Evolutionary conservation across 2,888 invertebrate species (phyloP).

Genomic region (Lucinisca nassula): DNA sequence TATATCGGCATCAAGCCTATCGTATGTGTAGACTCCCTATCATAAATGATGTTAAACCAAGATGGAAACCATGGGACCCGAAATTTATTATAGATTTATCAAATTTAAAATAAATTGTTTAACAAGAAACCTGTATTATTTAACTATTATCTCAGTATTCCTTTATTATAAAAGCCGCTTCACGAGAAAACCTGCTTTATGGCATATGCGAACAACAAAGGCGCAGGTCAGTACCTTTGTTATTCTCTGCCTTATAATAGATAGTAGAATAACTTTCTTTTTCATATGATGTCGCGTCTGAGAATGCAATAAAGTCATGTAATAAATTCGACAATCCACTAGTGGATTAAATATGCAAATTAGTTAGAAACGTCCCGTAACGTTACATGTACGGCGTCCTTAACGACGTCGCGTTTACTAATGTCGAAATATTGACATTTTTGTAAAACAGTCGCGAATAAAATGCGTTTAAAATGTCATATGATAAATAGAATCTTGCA

Average conservation of each 20-base stretch:
- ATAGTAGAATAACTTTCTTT: background rate
- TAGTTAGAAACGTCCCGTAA: too few species aligned
- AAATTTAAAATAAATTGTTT: background rate
- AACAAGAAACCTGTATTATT: background rate
- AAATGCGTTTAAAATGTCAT: too few species aligned
- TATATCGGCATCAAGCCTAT: conserved; percentile 31
- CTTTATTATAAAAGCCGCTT: background rate
- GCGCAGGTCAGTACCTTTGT: background rate
- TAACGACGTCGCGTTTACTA: too few species aligned
- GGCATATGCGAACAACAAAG: background rate
- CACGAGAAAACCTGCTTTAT: background rate
- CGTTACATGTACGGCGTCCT: too few species aligned
- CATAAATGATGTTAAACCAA: conserved; percentile 44
- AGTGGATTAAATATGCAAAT: too few species aligned
- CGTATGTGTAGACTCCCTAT: conserved; percentile 36
- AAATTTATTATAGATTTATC: background rate
- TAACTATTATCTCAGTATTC: background rate
- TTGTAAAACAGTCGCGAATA: too few species aligned
- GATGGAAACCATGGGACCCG: conserved; percentile 38
- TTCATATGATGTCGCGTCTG: too few species aligned
- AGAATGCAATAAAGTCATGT: too few species aligned
- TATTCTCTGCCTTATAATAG: background rate
- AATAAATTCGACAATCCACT: too few species aligned
- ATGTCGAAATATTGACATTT: too few species aligned
- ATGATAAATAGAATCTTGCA: too few species aligned